Evolutionary conservation across 2,797 vertebrate genomes (phyloP).

Genomic region (Fringilla coelebs): DNA sequence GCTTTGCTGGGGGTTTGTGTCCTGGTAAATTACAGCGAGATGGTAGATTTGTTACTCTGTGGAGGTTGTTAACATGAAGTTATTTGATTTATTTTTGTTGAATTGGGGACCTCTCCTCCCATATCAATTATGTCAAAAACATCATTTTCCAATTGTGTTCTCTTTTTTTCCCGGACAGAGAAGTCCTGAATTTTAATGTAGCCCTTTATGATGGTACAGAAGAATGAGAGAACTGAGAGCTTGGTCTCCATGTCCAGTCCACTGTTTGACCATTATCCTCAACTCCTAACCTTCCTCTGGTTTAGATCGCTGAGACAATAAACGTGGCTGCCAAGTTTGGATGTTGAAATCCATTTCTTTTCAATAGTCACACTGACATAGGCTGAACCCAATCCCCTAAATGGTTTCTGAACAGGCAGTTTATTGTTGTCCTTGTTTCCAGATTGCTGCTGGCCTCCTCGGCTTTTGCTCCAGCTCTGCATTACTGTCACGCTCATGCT

Average conservation of each 20-base stretch:
- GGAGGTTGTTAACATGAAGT: background rate
- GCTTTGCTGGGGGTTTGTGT: background rate
- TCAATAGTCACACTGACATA: background rate
- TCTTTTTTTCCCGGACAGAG: background rate
- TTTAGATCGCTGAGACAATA: background rate
- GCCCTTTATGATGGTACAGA: background rate
- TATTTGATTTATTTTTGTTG: constrained; percentile 10
- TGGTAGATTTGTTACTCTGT: background rate
- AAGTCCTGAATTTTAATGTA: background rate
- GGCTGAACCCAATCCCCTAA: background rate
- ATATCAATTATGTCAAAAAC: background rate
- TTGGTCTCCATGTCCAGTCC: background rate
- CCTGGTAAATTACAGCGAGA: background rate
- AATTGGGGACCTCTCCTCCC: background rate
- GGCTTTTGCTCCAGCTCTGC: background rate
- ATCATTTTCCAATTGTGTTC: background rate
- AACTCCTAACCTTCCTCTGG: background rate
- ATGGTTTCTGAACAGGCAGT: background rate
- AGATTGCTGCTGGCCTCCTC: background rate
- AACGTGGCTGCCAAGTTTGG: background rate
- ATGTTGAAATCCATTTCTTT: background rate
- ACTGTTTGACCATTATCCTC: background rate
- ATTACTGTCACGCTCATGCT: background rate
- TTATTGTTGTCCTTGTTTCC: constrained; percentile 23
- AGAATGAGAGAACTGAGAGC: background rate